These are phyloP conservation scores for Hippolais icterina DNA, from an alignment of 2,113 vertebrate genomes.

Conservation along the genomic window DNA sequence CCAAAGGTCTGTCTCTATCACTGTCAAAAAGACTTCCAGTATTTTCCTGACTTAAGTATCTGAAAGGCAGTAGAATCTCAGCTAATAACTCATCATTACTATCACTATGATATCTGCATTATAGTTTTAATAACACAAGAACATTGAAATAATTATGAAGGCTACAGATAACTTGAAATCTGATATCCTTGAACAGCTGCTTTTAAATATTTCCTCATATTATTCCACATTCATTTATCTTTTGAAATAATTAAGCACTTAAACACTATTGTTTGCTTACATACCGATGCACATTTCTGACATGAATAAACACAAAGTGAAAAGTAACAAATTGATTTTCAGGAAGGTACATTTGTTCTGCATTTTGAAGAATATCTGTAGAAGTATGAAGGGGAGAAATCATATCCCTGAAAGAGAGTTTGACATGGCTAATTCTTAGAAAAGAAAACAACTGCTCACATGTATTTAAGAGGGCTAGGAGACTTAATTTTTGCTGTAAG, in stretches of 20 bases:
- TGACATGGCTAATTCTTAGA: background rate
- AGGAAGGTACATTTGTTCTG: background rate
- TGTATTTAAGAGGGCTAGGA: background rate
- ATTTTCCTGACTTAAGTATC: background rate
- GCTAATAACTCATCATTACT: background rate
- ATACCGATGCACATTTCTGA: background rate
- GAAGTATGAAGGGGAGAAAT: background rate
- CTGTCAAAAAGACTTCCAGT: background rate
- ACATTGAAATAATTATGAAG: background rate
- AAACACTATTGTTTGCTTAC: background rate
- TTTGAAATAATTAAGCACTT: background rate
- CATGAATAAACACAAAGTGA: background rate
- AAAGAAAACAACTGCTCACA: background rate
- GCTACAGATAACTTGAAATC: background rate
- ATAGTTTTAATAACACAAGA: background rate
- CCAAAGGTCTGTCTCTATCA: background rate
- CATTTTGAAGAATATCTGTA: background rate
- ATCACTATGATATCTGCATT: background rate
- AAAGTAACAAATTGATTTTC: background rate
- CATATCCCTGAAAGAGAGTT: background rate
- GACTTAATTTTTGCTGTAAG: background rate
- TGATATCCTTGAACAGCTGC: background rate
- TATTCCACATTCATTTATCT: background rate
- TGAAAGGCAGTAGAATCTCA: background rate
- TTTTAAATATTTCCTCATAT: background rate